Evolutionary conservation across 2,797 vertebrate genomes (phyloP).

Genomic region (Erpetoichthys calabaricus): DNA sequence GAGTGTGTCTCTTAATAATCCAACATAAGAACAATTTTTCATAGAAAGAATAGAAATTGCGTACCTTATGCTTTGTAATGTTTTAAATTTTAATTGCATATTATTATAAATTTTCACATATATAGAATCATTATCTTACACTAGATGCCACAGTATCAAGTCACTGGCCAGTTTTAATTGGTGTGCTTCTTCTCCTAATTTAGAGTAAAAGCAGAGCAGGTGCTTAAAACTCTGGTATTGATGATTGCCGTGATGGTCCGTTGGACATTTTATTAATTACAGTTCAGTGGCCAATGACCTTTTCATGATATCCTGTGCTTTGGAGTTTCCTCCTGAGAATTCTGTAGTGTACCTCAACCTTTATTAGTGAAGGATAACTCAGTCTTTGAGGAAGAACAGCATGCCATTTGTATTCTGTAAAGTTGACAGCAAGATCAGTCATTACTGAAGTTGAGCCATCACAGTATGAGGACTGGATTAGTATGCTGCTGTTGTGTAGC

Average conservation of each 20-base stretch:
- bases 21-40: too few species aligned
- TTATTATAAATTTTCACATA: too few species aligned
- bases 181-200: slow-evolving; percentile 8
- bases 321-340: slow-evolving; percentile 32
- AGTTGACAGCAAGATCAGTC: slow-evolving; percentile 65
- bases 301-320: slow-evolving; percentile 44
- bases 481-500: slow-evolving; percentile 28
- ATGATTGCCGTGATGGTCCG: slow-evolving; percentile 43
- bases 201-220: slow-evolving; percentile 15
- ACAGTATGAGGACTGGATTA: slow-evolving; percentile 32
- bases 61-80: too few species aligned
- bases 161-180: neutral
- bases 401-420: slow-evolving; percentile 35
- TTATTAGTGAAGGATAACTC: slow-evolving; percentile 60
- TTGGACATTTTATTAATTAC: slow-evolving; percentile 77
- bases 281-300: slow-evolving; percentile 61
- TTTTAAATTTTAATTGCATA: too few species aligned
- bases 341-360: slow-evolving; percentile 54
- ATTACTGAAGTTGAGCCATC: slow-evolving; percentile 49
- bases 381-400: slow-evolving; percentile 36
- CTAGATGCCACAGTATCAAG: too few species aligned
- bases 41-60: too few species aligned
- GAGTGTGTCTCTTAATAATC: too few species aligned
- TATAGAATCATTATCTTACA: too few species aligned
- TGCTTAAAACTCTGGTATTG: slow-evolving; percentile 24